phyloP scores from a whole-genome alignment of 2,113 vertebrate species.

The Lynx canadensis region DNA sequence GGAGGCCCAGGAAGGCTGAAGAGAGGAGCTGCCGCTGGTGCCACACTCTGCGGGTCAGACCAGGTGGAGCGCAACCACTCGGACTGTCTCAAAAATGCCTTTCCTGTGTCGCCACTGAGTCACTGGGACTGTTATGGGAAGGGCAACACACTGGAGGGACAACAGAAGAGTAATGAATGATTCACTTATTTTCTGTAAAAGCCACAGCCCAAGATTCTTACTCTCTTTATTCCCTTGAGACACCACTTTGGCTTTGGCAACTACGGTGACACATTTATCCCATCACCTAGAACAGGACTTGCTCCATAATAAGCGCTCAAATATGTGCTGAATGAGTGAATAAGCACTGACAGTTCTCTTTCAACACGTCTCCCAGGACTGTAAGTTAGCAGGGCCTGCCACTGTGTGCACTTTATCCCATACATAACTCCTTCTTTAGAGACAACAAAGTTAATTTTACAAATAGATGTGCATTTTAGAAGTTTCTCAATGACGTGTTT shows the following conservation, averaged over 20 bases:
- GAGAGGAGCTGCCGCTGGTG: not conserved
- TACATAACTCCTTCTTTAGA: constrained; percentile 10
- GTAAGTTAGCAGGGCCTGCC: not conserved
- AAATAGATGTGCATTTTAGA: not conserved
- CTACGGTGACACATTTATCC: constrained; percentile 49
- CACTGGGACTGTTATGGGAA: not conserved
- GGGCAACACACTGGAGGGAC: not conserved
- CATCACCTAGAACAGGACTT: constrained; percentile 23
- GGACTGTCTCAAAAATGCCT: not conserved
- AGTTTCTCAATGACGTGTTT: constrained; percentile 25
- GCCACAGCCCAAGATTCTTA: not conserved
- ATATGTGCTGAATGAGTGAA: not conserved
- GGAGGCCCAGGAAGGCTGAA: not conserved
- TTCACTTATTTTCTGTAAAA: not conserved
- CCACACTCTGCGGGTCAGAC: not conserved
- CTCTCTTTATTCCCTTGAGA: constrained; percentile 24
- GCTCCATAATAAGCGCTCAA: not conserved
- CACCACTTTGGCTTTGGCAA: not conserved
- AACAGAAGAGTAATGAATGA: constrained; percentile 28
- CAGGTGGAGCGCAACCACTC: not conserved
- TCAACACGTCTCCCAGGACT: not conserved
- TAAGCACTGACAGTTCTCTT: not conserved
- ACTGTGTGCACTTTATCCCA: not conserved
- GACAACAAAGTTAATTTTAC: constrained; percentile 40
- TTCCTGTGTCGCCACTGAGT: not conserved